Evolutionary conservation across 2,797 vertebrate genomes (phyloP).

Genomic region (Thunnus albacares): DNA sequence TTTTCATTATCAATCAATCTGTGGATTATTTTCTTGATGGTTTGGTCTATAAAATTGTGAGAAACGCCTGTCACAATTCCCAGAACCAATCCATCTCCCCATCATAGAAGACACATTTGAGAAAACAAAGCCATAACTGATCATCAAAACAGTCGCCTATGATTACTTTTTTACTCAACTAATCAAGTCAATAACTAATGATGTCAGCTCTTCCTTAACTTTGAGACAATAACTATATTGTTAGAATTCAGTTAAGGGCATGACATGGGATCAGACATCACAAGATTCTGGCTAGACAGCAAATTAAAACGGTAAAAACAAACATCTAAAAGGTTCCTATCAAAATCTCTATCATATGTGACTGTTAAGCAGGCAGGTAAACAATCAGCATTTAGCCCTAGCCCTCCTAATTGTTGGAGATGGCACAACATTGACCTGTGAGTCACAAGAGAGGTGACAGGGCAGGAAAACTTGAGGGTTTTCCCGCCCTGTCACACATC

Average conservation of each 20-base stretch:
- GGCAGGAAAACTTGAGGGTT: conserved; percentile 63
- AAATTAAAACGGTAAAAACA: conserved; percentile 20
- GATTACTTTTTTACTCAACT: too few species aligned
- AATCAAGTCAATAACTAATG: too few species aligned
- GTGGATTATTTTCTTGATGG: too few species aligned
- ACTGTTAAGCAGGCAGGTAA: conserved; percentile 13
- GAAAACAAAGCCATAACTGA: too few species aligned
- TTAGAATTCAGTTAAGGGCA: conserved; percentile 10
- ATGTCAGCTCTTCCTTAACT: too few species aligned
- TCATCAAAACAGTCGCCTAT: too few species aligned
- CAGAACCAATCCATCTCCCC: too few species aligned
- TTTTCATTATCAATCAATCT: too few species aligned
- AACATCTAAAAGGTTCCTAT: conserved; percentile 11
- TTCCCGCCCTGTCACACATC: neutral
- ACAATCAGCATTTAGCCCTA: conserved; percentile 6
- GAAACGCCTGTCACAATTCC: neutral
- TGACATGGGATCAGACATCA: conserved; percentile 6
- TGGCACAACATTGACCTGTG: conserved; percentile 58
- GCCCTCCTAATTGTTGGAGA: conserved; percentile 17
- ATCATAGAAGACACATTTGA: too few species aligned
- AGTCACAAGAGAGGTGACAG: conserved; percentile 70
- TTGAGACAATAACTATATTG: conserved; percentile 4
- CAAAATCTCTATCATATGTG: conserved; percentile 9
- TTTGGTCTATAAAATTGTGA: neutral
- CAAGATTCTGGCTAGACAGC: neutral